phyloP scores from a whole-genome alignment of 2,113 vertebrate genomes.

The Pagrus major region DNA sequence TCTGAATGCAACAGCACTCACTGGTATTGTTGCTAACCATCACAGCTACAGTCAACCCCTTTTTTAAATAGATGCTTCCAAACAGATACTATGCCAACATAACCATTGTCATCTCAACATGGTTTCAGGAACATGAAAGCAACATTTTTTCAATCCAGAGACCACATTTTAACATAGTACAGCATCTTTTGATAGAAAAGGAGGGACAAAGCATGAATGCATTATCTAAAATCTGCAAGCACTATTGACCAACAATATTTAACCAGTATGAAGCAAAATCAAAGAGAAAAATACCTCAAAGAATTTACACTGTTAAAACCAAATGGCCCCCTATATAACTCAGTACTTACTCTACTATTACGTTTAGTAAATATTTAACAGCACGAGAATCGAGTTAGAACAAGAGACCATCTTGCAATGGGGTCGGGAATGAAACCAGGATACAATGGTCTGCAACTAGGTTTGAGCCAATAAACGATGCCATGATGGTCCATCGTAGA shows the following conservation, averaged over 20 bases:
- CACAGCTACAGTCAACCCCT: neutral
- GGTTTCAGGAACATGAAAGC: neutral
- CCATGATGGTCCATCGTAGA: too few relatives aligned
- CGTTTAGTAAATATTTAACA: slow-evolving; percentile 4
- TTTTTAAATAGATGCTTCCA: neutral
- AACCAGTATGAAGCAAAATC: neutral
- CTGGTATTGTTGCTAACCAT: neutral
- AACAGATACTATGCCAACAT: neutral
- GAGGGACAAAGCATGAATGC: neutral
- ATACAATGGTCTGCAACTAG: too few relatives aligned
- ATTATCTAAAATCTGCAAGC: neutral
- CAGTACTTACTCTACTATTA: neutral
- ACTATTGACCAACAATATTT: neutral
- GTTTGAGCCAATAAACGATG: too few relatives aligned
- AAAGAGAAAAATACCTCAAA: neutral
- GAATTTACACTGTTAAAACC: slow-evolving; percentile 12
- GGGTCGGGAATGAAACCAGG: too few relatives aligned
- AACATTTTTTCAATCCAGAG: neutral
- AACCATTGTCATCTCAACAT: neutral
- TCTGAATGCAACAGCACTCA: neutral
- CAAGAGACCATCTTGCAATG: too few relatives aligned
- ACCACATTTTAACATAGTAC: neutral
- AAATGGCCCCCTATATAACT: neutral
- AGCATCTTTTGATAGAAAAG: neutral
- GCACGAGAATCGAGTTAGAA: neutral